These are phyloP conservation scores for Penelope pileata DNA, from an alignment of 2,113 vertebrate genomes.

Conservation along the genomic window DNA sequence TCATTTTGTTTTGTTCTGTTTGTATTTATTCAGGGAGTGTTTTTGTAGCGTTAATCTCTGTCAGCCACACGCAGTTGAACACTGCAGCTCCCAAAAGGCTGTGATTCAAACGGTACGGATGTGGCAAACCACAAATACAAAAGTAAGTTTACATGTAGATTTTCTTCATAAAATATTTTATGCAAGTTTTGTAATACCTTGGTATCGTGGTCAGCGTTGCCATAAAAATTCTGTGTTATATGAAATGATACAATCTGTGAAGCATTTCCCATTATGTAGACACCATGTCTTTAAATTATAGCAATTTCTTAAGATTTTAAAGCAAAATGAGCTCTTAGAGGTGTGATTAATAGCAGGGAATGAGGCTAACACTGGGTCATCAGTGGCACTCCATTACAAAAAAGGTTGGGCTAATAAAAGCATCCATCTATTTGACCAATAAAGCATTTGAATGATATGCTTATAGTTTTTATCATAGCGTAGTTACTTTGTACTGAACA, in stretches of 20 bases:
- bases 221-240: slow-evolving; percentile 75
- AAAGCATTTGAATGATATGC: slow-evolving; percentile 82
- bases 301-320: slow-evolving; percentile 87
- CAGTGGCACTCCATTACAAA: slow-evolving; percentile 84
- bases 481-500: slow-evolving; percentile 74
- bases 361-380: slow-evolving; percentile 82
- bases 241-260: slow-evolving; percentile 81
- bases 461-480: slow-evolving; percentile 74
- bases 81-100: slow-evolving; percentile 84
- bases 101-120: slow-evolving; percentile 74
- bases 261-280: slow-evolving; percentile 83
- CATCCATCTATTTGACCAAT: slow-evolving; percentile 83
- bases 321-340: slow-evolving; percentile 85
- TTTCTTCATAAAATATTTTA: slow-evolving; percentile 63
- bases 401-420: slow-evolving; percentile 83
- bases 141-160: slow-evolving; percentile 70
- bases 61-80: slow-evolving; percentile 76
- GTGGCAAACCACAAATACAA: slow-evolving; percentile 78
- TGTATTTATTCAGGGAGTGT: slow-evolving; percentile 62
- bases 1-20: slow-evolving; percentile 57
- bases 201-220: slow-evolving; percentile 72
- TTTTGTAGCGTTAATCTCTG: slow-evolving; percentile 79
- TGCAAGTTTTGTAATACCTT: slow-evolving; percentile 71
- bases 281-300: slow-evolving; percentile 84
- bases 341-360: slow-evolving; percentile 84